Base-by-base conservation (phyloP, 2,888 invertebrate genomes). In the Limenitis camilla region DNA sequence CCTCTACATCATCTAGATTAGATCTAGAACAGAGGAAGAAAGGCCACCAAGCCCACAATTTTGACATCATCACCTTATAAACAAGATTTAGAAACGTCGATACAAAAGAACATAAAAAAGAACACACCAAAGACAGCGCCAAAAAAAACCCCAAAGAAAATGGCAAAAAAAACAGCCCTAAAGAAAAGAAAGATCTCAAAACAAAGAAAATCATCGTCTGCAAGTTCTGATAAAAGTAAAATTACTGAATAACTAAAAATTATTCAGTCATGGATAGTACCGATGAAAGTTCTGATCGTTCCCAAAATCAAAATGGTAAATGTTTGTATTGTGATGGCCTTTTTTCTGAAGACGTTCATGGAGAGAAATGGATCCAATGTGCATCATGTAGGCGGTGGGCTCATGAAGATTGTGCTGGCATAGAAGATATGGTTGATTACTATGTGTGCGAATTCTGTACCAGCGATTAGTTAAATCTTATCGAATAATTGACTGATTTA, bases 391-490 rank as follows among this genome's bases (percentile, higher is more conserved):
- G n/a, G n/a, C n/a, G n/a, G n/a, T n/a, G n/a, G n/a, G n/a, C n/a
- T n/a, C n/a, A n/a, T n/a, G n/a, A n/a, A n/a, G n/a, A n/a, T n/a
- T n/a, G n/a, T n/a, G n/a, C n/a, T n/a, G n/a, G n/a, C n/a, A n/a
- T n/a, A n/a, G n/a, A n/a, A n/a, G n/a, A n/a, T n/a, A n/a, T n/a
- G n/a, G n/a, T 53, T 53, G 43, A 47, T 50, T 52, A 43, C 31
- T 56, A 38, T 43, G 56, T 53, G n/a, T 56, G 49, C 36, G 43
- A 49, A 56, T 56, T 52, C 36, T 56, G 52, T 56, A 56, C 49
- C 49, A 56, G 29, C 39, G 28, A 46, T 50, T 52, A 49, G 52
- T 52, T 49, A 46, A 42, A 42, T 40, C 30, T 32, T 49, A n/a
- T n/a, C n/a, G n/a, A n/a, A n/a, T 51, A 49, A 40, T 42, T n/a